Conservation (phyloP, 2,113 vertebrate genomes). For the Alligator sinensis region DNA sequence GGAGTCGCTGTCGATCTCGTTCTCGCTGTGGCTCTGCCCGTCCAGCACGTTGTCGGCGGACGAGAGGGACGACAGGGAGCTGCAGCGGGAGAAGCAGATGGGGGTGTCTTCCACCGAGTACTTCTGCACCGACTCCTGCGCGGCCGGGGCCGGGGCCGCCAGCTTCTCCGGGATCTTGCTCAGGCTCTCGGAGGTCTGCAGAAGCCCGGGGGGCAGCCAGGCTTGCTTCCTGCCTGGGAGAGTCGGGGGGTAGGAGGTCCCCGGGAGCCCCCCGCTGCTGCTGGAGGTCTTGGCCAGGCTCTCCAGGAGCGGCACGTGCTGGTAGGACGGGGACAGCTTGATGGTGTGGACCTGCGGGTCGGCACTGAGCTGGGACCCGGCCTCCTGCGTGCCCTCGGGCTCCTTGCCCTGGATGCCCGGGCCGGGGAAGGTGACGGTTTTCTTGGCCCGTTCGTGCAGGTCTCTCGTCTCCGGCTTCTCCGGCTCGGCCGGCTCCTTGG, state of each 20-base stretch:
- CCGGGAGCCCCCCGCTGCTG: fast-evolving
- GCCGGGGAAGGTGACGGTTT: conserved; percentile 62
- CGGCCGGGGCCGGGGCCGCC: conserved; percentile 60
- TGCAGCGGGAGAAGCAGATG: conserved; percentile 94
- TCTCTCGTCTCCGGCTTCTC: conserved; percentile 48
- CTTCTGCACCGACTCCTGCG: conserved; percentile 90
- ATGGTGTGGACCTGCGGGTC: conserved; percentile 89
- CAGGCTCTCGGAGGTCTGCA: conserved; percentile 77
- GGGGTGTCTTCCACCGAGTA: conserved; percentile 91
- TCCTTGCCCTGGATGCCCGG: conserved; percentile 74
- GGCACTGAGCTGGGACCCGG: conserved; percentile 67
- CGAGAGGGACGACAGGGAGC: conserved; percentile 95
- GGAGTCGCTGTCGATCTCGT: conserved; percentile 84
- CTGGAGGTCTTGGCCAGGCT: conserved; percentile 70
- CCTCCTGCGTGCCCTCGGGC: conserved; percentile 22
- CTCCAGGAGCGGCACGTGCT: conserved; percentile 88
- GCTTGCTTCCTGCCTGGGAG: conserved; percentile 81
- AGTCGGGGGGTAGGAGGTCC: not conserved
- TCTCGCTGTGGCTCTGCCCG: conserved; percentile 87
- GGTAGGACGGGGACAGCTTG: conserved; percentile 93
- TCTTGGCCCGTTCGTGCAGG: conserved; percentile 55
- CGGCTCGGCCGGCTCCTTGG: not conserved
- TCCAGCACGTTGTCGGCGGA: conserved; percentile 89
- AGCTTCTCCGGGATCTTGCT: conserved; percentile 86
- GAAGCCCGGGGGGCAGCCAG: conserved; percentile 79